Conservation (phyloP, 2,113 vertebrate species). For the Poicephalus meyeri region DNA sequence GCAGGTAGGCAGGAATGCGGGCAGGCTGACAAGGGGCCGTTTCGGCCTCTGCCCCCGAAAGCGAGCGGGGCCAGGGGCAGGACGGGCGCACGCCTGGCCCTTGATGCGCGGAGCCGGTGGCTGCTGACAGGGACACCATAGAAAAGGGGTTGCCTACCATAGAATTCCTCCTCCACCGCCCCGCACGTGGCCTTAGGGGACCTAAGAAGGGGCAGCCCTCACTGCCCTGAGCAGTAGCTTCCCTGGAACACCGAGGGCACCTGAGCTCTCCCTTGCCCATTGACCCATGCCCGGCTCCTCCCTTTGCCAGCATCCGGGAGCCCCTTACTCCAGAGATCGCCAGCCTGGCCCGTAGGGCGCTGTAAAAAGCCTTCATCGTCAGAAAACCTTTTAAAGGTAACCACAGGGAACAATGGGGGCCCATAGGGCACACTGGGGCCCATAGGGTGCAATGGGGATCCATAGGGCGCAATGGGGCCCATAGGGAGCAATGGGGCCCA, state of each 20-base stretch:
- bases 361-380: rapidly evolving
- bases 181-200: neutral
- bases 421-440: no score
- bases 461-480: no score
- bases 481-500: no score
- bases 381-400: rapidly evolving
- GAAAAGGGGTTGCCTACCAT: neutral
- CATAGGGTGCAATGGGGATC: no score
- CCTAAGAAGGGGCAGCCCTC: no score
- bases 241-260: no score
- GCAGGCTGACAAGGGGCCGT: neutral
- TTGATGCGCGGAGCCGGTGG: neutral
- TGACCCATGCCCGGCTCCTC: neutral
- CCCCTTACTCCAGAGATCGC: rapidly evolving
- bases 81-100: no score
- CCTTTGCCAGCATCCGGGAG: neutral
- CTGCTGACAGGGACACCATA: neutral
- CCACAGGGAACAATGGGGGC: no score
- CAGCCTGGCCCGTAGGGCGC: rapidly evolving
- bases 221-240: rapidly evolving
- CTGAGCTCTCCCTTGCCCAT: neutral
- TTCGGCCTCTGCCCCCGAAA: neutral
- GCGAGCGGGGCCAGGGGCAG: no score
- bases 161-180: neutral
- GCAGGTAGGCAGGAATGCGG: no score